Evolutionary conservation across 2,888 invertebrate species (phyloP).

Genomic region (Dromius quadrimaculatus): DNA sequence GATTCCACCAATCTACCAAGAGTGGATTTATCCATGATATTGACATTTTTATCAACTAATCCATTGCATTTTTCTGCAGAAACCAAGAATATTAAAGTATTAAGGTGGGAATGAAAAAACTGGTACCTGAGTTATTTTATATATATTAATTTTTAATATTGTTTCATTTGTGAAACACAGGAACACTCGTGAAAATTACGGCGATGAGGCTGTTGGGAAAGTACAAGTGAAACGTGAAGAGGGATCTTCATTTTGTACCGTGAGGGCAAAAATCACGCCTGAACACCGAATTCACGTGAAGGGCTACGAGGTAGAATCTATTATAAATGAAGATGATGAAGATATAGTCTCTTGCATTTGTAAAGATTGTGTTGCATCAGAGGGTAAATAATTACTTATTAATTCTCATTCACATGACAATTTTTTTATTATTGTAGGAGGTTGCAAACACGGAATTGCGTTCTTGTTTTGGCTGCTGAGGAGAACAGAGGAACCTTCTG

Average conservation of each 20-base stretch:
- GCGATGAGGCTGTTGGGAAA: not conserved
- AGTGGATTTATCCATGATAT: too few relatives aligned
- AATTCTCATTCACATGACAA: too few relatives aligned
- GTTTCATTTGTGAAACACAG: too few relatives aligned
- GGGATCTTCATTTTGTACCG: not conserved
- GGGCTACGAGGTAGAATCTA: not conserved
- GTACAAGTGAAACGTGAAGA: not conserved
- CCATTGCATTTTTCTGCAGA: too few relatives aligned
- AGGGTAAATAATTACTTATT: not conserved
- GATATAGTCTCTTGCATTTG: not conserved
- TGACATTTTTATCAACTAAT: too few relatives aligned
- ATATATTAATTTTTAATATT: too few relatives aligned
- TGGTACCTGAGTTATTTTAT: too few relatives aligned
- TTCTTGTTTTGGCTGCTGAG: not conserved
- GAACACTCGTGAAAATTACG: not conserved
- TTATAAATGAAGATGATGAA: conserved; percentile 1
- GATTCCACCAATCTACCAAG: too few relatives aligned
- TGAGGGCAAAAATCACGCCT: not conserved
- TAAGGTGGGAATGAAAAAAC: too few relatives aligned
- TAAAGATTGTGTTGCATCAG: not conserved
- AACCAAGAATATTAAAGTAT: too few relatives aligned
- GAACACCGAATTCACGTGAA: not conserved
- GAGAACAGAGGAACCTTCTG: not conserved
- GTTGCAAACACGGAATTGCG: not conserved
- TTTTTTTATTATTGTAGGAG: too few relatives aligned